Evolutionary conservation across 2,797 vertebrate species (phyloP).

Genomic region (Crenichthys baileyi): DNA sequence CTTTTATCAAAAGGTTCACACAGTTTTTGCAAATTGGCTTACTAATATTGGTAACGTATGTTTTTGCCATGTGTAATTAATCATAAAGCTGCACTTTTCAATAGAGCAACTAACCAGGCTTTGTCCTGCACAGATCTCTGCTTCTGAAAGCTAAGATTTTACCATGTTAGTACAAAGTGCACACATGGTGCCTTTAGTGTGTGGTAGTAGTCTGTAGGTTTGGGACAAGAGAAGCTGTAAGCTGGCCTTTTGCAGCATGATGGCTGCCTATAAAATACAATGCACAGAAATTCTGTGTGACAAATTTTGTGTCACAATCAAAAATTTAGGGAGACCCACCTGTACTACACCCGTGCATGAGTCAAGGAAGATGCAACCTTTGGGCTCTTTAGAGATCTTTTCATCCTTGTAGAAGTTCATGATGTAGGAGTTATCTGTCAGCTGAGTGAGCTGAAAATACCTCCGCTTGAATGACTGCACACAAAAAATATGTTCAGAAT

Average conservation of each 20-base stretch:
- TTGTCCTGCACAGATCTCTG: neutral
- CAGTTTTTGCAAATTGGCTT: neutral
- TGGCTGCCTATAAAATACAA: neutral
- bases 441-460: slow-evolving; percentile 96
- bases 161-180: neutral
- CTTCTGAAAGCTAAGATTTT: neutral
- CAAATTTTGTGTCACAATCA: neutral
- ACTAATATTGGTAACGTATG: neutral
- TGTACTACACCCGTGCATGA: slow-evolving; percentile 97
- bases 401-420: slow-evolving; percentile 99
- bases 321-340: slow-evolving; percentile 77
- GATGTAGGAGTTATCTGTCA: slow-evolving; percentile 97
- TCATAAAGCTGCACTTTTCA: neutral
- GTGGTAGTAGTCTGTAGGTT: neutral
- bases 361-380: slow-evolving; percentile 98
- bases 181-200: neutral
- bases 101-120: neutral
- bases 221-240: neutral
- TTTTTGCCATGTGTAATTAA: neutral
- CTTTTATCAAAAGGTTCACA: neutral
- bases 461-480: slow-evolving; percentile 96
- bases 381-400: slow-evolving; percentile 99
- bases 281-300: neutral
- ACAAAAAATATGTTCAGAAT: slow-evolving; percentile 14
- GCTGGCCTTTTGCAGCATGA: neutral